phyloP scores from a whole-genome alignment of 2,888 invertebrate genomes.

The Dione vanillae region DNA sequence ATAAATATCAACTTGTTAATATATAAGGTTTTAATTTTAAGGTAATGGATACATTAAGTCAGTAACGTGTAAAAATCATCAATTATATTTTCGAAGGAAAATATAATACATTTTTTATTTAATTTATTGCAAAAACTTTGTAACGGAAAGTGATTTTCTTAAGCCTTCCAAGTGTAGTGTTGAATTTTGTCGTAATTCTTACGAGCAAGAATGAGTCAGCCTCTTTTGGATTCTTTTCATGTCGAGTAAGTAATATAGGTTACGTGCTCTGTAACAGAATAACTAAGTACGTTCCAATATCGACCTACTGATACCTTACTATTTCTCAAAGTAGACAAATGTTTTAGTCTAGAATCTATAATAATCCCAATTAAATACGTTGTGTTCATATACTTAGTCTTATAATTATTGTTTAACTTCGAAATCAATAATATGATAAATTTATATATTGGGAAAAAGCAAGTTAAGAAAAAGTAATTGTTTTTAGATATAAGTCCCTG shows the following conservation, averaged over 20 bases:
- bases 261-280: slow-evolving; percentile 32
- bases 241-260: slow-evolving; percentile 36
- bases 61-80: not conserved
- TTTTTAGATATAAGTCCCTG: not conserved
- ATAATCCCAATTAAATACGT: not conserved
- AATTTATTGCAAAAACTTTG: slow-evolving; percentile 12
- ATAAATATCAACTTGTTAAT: slow-evolving; percentile 5
- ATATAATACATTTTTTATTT: slow-evolving; percentile 3
- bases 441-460: too few species aligned
- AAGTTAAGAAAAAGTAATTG: too few species aligned
- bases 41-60: not conserved
- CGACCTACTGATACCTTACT: slow-evolving; percentile 10
- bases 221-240: slow-evolving; percentile 37
- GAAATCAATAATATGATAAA: too few species aligned
- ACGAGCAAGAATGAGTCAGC: slow-evolving; percentile 36
- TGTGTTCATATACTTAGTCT: too few species aligned
- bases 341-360: not conserved
- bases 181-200: slow-evolving; percentile 29
- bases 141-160: slow-evolving; percentile 15
- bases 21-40: not conserved
- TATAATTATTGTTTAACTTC: too few species aligned
- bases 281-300: slow-evolving; percentile 19
- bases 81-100: not conserved
- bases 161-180: slow-evolving; percentile 5
- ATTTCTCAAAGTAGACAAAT: not conserved